Evolutionary conservation across 2,797 vertebrate species (phyloP), one percentile per base, ranked within the genome.

Genomic region (Microchirus variegatus): DNA sequence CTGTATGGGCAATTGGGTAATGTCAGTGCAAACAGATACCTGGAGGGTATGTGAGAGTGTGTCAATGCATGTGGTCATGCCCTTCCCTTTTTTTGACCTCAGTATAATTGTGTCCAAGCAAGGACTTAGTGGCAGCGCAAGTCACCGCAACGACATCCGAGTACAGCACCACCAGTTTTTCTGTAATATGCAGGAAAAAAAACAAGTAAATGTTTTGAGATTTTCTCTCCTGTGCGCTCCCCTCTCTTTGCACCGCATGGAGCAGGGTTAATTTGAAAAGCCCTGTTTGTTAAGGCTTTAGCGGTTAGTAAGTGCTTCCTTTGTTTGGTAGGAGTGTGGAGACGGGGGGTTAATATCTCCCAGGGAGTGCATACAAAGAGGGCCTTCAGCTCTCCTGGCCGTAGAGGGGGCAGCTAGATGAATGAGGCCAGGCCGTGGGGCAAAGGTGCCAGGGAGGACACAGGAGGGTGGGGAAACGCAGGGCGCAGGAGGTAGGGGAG

Each of bases 271-370:
- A 84, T 87, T 87, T 93, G 89, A 92, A 92, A 91, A 88, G 81
- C 85, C 55, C 77, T 90, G 87, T 91, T 92, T 93, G 89, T 91
- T 90, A 90, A 91, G 83, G 88, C 89, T 91, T 92, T 92, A 92
- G 92, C 77, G 82, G 89, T 91, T 91, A 84, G 88, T 93, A 92
- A 93, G 91, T 91, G 88, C 89, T 90, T 91, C 83, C 91, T 92
- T 92, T 93, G 89, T 93, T 90, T 83, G 80, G 89, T 77, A 68
- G 75, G 73, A 83, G 86, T 80, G 60, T 38, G 66, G 81, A 82
- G 86, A 86, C 80, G 73, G 90, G 82, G 80, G 89, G 89, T 90
- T 90, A 89, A 92, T 92, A 88, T 93, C 89, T 93, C 89, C 85
- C 82, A 86, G 90, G 89, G 88, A 91, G 84, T 22, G 55, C 78